phyloP scores from a whole-genome alignment of 1,140 invertebrate species.

The Pentalonia nigronervosa region DNA sequence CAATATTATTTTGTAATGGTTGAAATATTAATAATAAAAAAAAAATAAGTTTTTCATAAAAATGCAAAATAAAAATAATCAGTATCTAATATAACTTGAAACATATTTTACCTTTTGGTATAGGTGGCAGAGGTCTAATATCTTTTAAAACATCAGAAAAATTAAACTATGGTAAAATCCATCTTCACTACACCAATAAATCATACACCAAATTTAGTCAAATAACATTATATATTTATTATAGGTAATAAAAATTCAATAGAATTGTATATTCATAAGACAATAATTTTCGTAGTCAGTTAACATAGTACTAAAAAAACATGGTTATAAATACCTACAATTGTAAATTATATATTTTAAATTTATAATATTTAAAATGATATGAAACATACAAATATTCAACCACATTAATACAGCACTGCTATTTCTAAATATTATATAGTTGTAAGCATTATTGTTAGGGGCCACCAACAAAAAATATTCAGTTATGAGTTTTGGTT shows the following conservation, averaged over 20 bases:
- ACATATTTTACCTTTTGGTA: too few species aligned
- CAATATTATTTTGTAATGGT: neutral
- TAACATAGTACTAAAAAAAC: neutral
- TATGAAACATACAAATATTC: neutral
- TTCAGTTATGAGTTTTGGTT: slow-evolving; percentile 47
- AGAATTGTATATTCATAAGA: neutral
- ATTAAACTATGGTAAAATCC: neutral
- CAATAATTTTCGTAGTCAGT: neutral
- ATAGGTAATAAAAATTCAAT: neutral
- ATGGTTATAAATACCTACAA: neutral
- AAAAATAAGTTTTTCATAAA: too few species aligned
- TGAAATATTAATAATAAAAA: neutral
- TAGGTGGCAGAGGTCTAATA: neutral
- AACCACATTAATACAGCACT: neutral
- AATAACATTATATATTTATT: too few species aligned
- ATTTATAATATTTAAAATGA: neutral
- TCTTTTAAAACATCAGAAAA: neutral
- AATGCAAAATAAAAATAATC: too few species aligned
- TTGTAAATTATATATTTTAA: neutral
- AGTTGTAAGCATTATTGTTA: neutral
- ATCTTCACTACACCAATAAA: too few species aligned
- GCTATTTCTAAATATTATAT: neutral
- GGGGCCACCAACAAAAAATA: slow-evolving; percentile 43
- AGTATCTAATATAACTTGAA: neutral
- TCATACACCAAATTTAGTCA: too few species aligned